Percentiles rank a stretch among this genome's conserved stretches.
Evolutionary conservation across 2,113 vertebrate species (phyloP).

Genomic region (Vulpes ferrilata): DNA sequence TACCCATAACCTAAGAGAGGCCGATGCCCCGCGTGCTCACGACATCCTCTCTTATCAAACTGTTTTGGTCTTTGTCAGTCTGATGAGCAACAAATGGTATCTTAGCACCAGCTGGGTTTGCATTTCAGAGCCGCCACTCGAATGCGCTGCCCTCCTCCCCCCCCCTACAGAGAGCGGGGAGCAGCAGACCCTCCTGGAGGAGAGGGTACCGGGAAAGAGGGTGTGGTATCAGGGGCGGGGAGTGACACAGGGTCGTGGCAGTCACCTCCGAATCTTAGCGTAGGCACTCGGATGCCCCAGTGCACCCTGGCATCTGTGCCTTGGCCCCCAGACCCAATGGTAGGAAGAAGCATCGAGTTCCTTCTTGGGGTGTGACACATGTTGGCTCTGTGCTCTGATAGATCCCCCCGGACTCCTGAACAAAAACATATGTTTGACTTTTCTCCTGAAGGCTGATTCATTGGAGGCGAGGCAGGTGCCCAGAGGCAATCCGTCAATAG

Average conservation of each 20-base stretch:
- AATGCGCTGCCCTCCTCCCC: neutral
- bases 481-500: conserved; percentile 53
- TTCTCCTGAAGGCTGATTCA: conserved; percentile 77
- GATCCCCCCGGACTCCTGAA: conserved; percentile 70
- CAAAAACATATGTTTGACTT: conserved; percentile 73
- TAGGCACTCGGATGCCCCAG: neutral
- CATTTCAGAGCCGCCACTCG: neutral
- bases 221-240: accelerated
- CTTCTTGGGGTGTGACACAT: conserved; percentile 55
- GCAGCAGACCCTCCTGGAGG: too few species aligned
- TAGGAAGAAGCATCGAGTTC: conserved; percentile 68
- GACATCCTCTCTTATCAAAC: neutral
- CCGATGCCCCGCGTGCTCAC: neutral
- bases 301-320: conserved; percentile 58
- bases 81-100: neutral
- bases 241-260: neutral
- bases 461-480: conserved; percentile 30
- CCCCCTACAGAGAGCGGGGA: neutral
- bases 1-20: accelerated
- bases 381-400: conserved; percentile 61
- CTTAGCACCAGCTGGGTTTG: neutral
- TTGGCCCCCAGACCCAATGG: conserved; percentile 65
- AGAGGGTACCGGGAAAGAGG: neutral
- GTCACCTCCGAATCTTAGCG: neutral
- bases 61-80: neutral